Conservation (phyloP, 35 echinoderm and acorn worm species). For the Strongylocentrotus purpuratus region DNA sequence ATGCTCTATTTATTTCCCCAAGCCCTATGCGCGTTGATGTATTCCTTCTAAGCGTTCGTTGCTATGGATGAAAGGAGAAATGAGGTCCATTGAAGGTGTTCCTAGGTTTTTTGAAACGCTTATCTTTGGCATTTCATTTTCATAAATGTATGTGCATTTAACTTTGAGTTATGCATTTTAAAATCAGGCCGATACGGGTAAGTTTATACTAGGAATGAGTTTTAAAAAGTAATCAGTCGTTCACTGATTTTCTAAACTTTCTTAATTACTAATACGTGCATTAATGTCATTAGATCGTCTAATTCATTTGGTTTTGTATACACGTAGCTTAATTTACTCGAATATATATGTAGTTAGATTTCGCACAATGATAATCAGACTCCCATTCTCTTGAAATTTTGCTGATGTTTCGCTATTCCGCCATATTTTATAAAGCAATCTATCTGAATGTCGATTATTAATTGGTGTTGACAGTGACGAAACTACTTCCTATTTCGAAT, state of each 20-base stretch:
- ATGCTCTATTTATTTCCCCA: constrained; percentile 37
- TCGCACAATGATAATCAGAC: background rate
- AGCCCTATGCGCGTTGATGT: constrained; percentile 21
- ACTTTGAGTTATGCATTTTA: too few relatives aligned
- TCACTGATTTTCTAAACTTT: background rate
- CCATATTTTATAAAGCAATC: background rate
- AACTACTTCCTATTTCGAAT: background rate
- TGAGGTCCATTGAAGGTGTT: background rate
- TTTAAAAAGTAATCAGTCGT: background rate
- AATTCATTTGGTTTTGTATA: background rate
- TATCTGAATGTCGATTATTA: background rate
- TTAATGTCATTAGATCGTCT: background rate
- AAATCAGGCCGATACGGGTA: background rate
- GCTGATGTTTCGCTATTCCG: background rate
- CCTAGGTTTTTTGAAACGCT: background rate
- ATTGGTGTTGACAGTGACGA: background rate
- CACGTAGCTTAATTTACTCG: background rate
- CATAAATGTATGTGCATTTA: too few relatives aligned
- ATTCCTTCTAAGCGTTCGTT: background rate
- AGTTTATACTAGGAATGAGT: background rate
- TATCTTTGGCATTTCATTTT: too few relatives aligned
- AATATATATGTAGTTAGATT: background rate
- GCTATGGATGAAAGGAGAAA: background rate
- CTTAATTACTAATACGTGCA: background rate
- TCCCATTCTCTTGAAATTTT: background rate